Evolutionary conservation across 1,140 invertebrate genomes (phyloP), one percentile per base, ranked within the genome.

Genomic region (Samia ricini): DNA sequence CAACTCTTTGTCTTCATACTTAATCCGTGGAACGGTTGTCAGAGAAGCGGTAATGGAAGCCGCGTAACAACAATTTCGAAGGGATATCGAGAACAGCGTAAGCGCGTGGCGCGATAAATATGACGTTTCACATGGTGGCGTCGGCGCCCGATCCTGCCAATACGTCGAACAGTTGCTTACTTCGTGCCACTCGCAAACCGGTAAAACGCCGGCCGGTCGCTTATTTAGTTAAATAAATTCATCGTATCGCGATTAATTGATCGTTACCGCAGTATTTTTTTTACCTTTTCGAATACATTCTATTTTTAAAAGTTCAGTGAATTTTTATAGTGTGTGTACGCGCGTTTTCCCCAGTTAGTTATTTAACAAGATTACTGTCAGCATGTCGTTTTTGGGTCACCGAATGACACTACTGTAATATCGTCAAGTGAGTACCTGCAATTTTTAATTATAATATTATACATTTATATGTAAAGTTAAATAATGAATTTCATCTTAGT

Each of bases 51-150:
- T 18, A 42, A 57, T 57, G 56, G 22, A 57, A 33, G 7, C 18
- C 56, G 56, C 21, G 24, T 57, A 57, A 57, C 56, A 36, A 57
- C 33, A 57, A 26, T 20, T 20, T 19, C 56, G 29, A 42, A 42
- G 10, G 33, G 12, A 42, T 42, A 42, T 42, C n/a, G 26, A 42
- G 15, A 57, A n/a, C n/a, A 12, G 56, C 56, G 56, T 57, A 57
- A 57, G 56, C 56, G 56, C 56, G 56, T 57, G 56, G 56, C 56
- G 56, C 56, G 56, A 57, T 57, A 57, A 57, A 33, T n/a, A 55
- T 55, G 52, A 55, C 26, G 56, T 42, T 57, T 57, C 56, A 57
- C 56, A 36, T 5, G 21, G 33, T 42, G 18, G 56, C 33, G 56
- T 42, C 56, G 24, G 56, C 56, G 33, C n/a, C 26, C 56, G 33